These are phyloP conservation scores for Trissolcus brochymenae DNA, from an alignment of 2,888 invertebrate species.

Conservation along the genomic window DNA sequence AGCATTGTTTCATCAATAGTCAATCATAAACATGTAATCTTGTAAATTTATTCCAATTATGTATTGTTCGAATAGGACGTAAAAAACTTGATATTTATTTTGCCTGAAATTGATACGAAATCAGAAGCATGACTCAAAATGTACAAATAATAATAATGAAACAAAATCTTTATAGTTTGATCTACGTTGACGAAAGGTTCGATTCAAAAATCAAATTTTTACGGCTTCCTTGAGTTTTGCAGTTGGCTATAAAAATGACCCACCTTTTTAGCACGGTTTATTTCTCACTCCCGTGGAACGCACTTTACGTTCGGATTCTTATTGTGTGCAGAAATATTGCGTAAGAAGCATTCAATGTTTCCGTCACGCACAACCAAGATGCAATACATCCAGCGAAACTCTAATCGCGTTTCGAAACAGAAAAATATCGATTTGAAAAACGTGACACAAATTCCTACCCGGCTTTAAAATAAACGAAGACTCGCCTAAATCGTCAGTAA, in stretches of 20 bases:
- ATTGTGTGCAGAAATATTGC: conserved; percentile 34
- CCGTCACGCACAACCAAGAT: conserved; percentile 34
- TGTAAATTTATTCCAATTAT: neutral
- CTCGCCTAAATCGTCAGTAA: neutral
- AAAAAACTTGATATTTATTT: too few relatives aligned
- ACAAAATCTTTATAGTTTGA: neutral
- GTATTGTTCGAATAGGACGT: too few relatives aligned
- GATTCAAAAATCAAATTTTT: conserved; percentile 15
- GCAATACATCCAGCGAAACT: conserved; percentile 22
- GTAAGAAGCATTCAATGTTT: conserved; percentile 44
- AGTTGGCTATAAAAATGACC: conserved; percentile 22
- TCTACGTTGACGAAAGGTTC: neutral
- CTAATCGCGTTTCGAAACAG: conserved; percentile 11
- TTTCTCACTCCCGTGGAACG: conserved; percentile 20
- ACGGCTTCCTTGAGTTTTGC: conserved; percentile 38
- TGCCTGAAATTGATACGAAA: too few relatives aligned
- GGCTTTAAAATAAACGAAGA: neutral
- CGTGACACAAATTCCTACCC: conserved; percentile 16
- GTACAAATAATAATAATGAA: neutral
- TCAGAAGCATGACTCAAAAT: too few relatives aligned
- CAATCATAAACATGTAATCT: conserved; percentile 2
- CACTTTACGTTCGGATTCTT: conserved; percentile 41
- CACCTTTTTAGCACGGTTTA: conserved; percentile 32
- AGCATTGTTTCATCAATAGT: neutral
- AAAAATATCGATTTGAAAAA: conserved; percentile 21